Percentiles rank a stretch among this genome's conserved stretches.
Conservation (phyloP, 2,888 invertebrate genomes). For the Ethmia dodecea region DNA sequence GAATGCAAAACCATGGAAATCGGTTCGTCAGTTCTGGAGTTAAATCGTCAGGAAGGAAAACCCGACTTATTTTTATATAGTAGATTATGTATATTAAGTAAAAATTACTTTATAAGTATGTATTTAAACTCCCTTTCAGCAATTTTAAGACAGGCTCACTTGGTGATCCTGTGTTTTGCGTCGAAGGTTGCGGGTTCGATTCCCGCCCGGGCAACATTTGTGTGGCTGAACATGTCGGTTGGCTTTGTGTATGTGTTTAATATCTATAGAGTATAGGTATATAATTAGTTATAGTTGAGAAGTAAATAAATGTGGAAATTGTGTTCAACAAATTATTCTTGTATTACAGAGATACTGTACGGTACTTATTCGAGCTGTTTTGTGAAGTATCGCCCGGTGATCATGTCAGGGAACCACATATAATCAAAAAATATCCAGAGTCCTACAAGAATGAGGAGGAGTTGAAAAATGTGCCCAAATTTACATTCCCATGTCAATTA, state of each 20-base stretch:
- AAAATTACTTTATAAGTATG: too few species aligned
- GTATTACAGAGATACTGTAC: conserved; percentile 84
- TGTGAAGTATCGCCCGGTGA: conserved; percentile 86
- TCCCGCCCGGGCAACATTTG: neutral
- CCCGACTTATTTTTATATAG: too few species aligned
- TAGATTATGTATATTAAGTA: too few species aligned
- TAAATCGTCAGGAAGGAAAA: too few species aligned
- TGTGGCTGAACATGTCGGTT: neutral
- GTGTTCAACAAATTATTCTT: too few species aligned
- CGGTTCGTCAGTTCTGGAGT: too few species aligned
- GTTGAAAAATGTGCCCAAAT: conserved; percentile 91
- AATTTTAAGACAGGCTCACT: too few species aligned
- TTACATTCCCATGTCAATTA: conserved; percentile 85
- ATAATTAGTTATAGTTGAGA: neutral
- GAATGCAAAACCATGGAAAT: too few species aligned
- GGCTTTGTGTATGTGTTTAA: neutral
- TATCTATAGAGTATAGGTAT: neutral
- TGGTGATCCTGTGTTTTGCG: too few species aligned
- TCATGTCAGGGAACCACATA: conserved; percentile 79
- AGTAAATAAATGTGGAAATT: neutral
- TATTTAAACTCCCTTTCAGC: too few species aligned
- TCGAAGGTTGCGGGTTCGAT: too few species aligned
- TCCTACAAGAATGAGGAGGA: conserved; percentile 90
- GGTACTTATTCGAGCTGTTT: conserved; percentile 88
- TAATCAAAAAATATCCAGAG: conserved; percentile 91